Conservation (phyloP, 2,797 vertebrate species). For the Sciaenops ocellatus region DNA sequence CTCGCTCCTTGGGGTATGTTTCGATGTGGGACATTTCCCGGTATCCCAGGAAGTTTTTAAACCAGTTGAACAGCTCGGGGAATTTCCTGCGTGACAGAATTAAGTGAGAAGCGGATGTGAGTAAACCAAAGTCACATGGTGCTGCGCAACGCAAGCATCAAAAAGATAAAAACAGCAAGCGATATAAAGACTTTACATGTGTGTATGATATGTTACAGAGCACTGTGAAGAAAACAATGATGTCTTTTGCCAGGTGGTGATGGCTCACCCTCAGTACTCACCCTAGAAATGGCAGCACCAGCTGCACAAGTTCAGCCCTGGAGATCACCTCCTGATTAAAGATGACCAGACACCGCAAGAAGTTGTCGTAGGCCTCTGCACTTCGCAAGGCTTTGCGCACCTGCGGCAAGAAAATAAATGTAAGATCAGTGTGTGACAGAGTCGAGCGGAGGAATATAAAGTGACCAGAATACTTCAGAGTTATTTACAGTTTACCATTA, state of each 20-base stretch:
- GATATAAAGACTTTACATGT: background rate
- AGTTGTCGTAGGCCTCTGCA: constrained; percentile 96
- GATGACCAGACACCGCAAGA: constrained; percentile 96
- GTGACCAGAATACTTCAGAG: background rate
- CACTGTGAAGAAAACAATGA: background rate
- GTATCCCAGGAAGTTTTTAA: constrained; percentile 99
- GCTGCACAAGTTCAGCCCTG: constrained; percentile 95
- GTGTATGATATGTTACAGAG: background rate
- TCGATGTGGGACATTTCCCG: constrained; percentile 95
- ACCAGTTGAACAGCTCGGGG: constrained; percentile 98
- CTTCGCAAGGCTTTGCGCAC: constrained; percentile 97
- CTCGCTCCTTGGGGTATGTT: constrained; percentile 95
- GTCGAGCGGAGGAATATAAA: background rate
- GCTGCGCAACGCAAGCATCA: too few species aligned
- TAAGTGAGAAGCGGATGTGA: background rate
- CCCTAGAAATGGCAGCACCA: constrained; percentile 97
- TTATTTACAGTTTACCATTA: too few species aligned
- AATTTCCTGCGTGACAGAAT: constrained; percentile 89
- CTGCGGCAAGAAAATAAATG: constrained; percentile 69
- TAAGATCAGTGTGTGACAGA: background rate
- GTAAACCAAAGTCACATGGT: too few species aligned
- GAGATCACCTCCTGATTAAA: constrained; percentile 99
- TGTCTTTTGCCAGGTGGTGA: background rate
- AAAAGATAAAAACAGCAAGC: too few species aligned
- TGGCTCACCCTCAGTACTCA: constrained; percentile 81